Base-by-base conservation (phyloP, 2,113 vertebrate genomes). In the Oreochromis tanganicae region DNA sequence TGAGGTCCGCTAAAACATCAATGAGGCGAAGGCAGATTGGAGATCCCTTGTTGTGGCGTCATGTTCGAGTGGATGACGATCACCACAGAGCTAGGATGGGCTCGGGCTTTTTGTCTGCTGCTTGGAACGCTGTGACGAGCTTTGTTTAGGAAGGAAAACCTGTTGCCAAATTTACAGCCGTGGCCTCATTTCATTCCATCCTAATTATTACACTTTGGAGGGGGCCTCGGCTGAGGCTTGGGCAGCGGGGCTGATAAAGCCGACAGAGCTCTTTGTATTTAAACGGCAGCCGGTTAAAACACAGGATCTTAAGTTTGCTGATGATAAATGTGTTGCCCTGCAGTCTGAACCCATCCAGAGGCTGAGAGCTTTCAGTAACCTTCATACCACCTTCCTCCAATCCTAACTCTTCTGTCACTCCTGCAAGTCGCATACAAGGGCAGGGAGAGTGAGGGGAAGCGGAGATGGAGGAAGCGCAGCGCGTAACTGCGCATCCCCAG, bases 1-100 rank as follows among this genome's bases (percentile, higher is more conserved):
- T 94, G 94, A 95, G 94, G 94, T 93, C 94, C 95, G 34, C 88
- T 82, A 85, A 92, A 93, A 94, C 94, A 93, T 92, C 89, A 92
- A 88, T 89, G 91, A 83, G 83, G 85, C 21, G 9, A 85, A 32
- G 43, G 88, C 75, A 83, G 83, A 90, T 85, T 54, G 86, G 87
- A 87, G 86, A 87, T 88, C 91, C 82, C 86, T 83, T 81, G 56
- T 81, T 81, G 89, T 87, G 79, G 92, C 80, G 81, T 92, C 89
- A 83, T 41, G 78, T 84, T 80, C 14, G 82, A 75, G 57, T 4
- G 41, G 75, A 79, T 71, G 92, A 85, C 59, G 52, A 81, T 85
- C 91, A 78, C 86, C 16, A 19, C 48, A 38, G 59, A 61, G 80
- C 27, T 56, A 17, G 83, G 83, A 43, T 4, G 3, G 16, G 9